Evolutionary conservation across 2,888 invertebrate species (phyloP).

Genomic region (Luperina nickerlii): DNA sequence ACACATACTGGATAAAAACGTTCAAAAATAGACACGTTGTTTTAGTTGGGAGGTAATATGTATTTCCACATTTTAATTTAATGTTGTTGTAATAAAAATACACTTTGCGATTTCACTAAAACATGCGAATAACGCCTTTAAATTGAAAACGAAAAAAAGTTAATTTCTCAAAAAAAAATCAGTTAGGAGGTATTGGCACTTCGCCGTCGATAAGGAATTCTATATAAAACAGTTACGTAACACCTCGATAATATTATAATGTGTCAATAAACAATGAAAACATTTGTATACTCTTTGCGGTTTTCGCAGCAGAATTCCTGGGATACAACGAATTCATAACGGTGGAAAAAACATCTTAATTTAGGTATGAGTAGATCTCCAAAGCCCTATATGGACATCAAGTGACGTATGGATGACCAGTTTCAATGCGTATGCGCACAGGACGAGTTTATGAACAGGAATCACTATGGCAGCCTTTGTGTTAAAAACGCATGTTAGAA

Average conservation of each 20-base stretch:
- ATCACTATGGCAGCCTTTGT: background rate
- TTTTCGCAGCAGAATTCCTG: background rate
- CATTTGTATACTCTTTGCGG: slow-evolving; percentile 1
- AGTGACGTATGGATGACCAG: background rate
- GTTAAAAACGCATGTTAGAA: background rate
- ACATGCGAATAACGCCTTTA: too few species aligned
- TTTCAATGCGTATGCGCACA: background rate
- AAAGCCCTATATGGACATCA: background rate
- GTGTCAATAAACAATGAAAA: too few species aligned
- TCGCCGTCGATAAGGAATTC: too few species aligned
- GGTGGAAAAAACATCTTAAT: background rate
- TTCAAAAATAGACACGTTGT: too few species aligned
- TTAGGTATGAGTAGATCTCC: background rate
- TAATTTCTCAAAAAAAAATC: too few species aligned
- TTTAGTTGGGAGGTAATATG: too few species aligned
- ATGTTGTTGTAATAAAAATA: too few species aligned
- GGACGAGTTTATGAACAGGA: background rate
- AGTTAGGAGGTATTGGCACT: too few species aligned
- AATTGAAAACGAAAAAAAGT: too few species aligned
- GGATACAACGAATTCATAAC: background rate
- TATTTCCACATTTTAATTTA: too few species aligned
- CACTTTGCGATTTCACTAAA: too few species aligned
- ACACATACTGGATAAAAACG: too few species aligned
- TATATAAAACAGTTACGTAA: slow-evolving; percentile 13
- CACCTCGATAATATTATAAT: background rate